A percentile compares a stretch with the other conserved stretches of the same genome.
Conservation (phyloP, 2,888 invertebrate species). For the Xanthorhoe spadicearia region DNA sequence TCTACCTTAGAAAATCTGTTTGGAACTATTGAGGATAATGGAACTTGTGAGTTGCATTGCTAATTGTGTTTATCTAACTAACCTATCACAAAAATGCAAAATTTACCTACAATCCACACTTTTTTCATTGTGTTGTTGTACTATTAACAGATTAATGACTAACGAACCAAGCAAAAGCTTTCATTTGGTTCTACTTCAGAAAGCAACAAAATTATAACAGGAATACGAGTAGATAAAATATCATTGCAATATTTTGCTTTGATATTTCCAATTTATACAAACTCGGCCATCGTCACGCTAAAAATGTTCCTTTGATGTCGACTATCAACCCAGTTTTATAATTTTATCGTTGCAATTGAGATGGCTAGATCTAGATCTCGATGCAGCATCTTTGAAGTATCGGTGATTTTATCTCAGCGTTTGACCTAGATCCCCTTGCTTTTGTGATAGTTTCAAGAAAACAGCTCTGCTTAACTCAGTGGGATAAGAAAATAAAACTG, state of each 20-base stretch:
- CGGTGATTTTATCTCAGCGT: constrained; percentile 58
- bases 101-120: no score
- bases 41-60: no score
- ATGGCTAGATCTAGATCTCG: constrained; percentile 47
- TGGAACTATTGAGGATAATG: no score
- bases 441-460: constrained; percentile 39
- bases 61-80: no score
- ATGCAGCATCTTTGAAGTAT: constrained; percentile 55
- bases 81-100: no score
- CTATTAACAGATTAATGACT: background rate
- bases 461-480: constrained; percentile 10
- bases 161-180: background rate
- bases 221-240: constrained; percentile 3
- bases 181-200: background rate
- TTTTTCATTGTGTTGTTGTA: no score
- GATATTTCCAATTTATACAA: constrained; percentile 19
- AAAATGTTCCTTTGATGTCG: constrained; percentile 37
- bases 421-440: constrained; percentile 52
- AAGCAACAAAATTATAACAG: background rate
- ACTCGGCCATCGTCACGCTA: constrained; percentile 19
- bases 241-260: constrained; percentile 12
- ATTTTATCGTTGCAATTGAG: constrained; percentile 49
- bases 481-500: constrained; percentile 1
- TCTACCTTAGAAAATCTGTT: no score
- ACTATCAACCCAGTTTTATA: constrained; percentile 46